Conservation (phyloP, 1,140 invertebrate genomes). For the Musca domestica region DNA sequence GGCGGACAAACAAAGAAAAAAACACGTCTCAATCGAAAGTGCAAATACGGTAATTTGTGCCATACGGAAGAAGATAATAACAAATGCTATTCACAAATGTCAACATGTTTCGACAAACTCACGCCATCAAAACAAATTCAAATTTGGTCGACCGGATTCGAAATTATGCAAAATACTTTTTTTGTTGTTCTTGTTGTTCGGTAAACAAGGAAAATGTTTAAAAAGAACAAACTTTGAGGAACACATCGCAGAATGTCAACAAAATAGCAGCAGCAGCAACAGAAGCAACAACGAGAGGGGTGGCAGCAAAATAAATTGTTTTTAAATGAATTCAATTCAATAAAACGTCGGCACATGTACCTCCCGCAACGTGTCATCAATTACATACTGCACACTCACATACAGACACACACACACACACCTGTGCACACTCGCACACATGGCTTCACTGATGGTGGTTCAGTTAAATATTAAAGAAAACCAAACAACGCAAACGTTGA, state of each 20-base stretch:
- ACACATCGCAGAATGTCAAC: not conserved
- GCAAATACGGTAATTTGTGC: slow-evolving; percentile 17
- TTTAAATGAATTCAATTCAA: slow-evolving; percentile 43
- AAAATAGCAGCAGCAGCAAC: not conserved
- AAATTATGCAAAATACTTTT: slow-evolving; percentile 2
- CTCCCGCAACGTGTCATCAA: slow-evolving; percentile 22
- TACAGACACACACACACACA: slow-evolving; percentile 14
- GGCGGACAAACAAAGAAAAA: not conserved
- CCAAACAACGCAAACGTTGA: no score
- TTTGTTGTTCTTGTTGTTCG: no score
- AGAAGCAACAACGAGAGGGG: not conserved
- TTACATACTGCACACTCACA: slow-evolving; percentile 27
- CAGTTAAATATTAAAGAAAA: no score
- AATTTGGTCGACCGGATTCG: not conserved
- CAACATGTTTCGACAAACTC: not conserved
- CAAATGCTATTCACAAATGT: not conserved
- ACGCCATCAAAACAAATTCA: not conserved
- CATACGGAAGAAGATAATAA: slow-evolving; percentile 10
- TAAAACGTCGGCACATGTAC: slow-evolving; percentile 11
- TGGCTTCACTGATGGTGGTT: slow-evolving; percentile 3
- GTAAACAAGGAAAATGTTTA: slow-evolving; percentile 8
- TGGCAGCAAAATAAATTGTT: slow-evolving; percentile 39
- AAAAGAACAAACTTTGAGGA: not conserved
- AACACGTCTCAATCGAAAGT: slow-evolving; percentile 12
- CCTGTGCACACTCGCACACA: slow-evolving; percentile 10